A percentile compares a stretch with the other conserved stretches of the same genome.
phyloP scores from a whole-genome alignment of 2,797 vertebrate genomes.

The Parauchenoglanis ngamensis region DNA sequence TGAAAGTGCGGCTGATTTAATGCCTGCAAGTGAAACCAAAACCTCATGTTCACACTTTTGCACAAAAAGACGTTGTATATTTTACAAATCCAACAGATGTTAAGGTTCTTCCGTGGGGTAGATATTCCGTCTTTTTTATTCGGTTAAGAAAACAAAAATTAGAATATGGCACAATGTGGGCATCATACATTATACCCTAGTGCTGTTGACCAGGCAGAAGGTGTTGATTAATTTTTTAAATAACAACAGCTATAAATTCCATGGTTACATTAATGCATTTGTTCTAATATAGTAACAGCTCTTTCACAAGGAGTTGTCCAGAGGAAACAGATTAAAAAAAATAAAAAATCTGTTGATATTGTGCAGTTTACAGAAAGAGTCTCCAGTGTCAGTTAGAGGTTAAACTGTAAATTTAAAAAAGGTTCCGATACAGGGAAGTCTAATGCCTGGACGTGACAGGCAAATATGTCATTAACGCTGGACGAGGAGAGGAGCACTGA shows the following conservation, averaged over 20 bases:
- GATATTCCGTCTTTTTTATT: not conserved
- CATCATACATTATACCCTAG: not conserved
- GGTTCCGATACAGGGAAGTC: not conserved
- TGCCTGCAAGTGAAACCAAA: not conserved
- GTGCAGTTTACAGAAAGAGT: not conserved
- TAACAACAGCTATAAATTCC: not conserved
- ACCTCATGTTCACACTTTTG: not conserved
- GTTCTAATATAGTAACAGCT: not conserved
- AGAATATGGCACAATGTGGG: not conserved
- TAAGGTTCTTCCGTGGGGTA: not conserved
- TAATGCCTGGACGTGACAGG: not conserved
- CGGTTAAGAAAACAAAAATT: not conserved
- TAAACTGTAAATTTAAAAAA: not conserved
- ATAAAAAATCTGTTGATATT: not conserved
- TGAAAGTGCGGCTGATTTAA: not conserved
- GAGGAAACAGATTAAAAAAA: not conserved
- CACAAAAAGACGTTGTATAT: not conserved
- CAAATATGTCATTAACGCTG: too few species aligned
- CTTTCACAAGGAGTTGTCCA: not conserved
- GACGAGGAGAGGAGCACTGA: too few species aligned
- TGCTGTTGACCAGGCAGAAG: not conserved
- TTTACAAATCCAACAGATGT: not conserved
- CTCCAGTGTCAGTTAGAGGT: not conserved
- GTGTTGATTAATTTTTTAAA: not conserved
- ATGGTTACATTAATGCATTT: not conserved